Evolutionary conservation across 2,888 invertebrate genomes (phyloP).

Genomic region (Antheraea assamensis): DNA sequence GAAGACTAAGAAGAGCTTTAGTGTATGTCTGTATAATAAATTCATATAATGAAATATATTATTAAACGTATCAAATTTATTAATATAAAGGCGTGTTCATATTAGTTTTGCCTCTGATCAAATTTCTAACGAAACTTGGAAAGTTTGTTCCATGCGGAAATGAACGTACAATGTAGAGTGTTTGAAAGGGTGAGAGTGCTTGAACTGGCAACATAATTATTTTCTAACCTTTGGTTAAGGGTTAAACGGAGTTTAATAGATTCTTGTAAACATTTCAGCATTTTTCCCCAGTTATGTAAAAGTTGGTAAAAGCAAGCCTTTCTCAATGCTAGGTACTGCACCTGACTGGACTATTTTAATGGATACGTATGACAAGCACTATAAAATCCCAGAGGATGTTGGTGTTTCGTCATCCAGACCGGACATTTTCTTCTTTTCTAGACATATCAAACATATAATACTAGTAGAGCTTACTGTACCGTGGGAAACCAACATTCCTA

Average conservation of each 20-base stretch:
- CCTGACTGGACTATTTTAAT: no score
- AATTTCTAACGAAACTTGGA: constrained; percentile 16
- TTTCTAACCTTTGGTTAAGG: background rate
- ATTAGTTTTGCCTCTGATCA: constrained; percentile 16
- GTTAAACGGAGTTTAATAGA: background rate
- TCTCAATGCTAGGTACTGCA: no score
- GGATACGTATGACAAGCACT: no score
- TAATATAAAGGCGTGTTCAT: background rate
- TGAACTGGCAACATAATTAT: background rate
- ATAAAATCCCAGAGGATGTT: no score
- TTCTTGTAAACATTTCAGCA: background rate
- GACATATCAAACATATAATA: no score
- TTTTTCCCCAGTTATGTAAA: background rate
- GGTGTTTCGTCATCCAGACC: no score
- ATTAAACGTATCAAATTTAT: constrained; percentile 6
- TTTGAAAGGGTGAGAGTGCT: background rate
- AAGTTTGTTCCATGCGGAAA: constrained; percentile 14
- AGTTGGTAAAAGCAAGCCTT: background rate
- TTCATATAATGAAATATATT: no score
- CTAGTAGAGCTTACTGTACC: no score
- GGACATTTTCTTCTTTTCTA: no score
- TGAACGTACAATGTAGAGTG: constrained; percentile 10
- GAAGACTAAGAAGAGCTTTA: no score
- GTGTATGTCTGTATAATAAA: no score
- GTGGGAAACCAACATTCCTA: no score